Conservation (phyloP, 2,113 vertebrate genomes). For the Poecile atricapillus region DNA sequence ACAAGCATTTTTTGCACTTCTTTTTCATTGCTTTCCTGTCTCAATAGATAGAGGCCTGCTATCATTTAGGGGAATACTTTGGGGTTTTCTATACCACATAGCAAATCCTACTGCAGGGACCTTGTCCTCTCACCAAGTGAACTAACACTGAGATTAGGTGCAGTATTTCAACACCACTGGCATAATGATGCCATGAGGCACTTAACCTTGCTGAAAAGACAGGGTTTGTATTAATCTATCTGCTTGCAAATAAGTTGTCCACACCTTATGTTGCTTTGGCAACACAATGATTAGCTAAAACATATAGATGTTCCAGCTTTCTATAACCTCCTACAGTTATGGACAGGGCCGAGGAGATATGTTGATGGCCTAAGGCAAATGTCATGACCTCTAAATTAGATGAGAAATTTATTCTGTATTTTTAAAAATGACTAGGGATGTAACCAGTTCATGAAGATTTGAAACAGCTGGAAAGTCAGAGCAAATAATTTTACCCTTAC, state of each 20-base stretch:
- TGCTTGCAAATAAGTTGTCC: background rate
- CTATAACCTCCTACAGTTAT: background rate
- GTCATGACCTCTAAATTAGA: background rate
- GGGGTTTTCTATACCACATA: rapidly evolving
- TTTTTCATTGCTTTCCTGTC: background rate
- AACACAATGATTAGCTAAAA: background rate
- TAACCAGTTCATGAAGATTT: background rate
- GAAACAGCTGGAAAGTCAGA: background rate
- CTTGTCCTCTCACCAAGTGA: background rate
- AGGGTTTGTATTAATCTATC: background rate
- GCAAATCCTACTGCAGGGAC: background rate
- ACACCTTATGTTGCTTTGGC: background rate
- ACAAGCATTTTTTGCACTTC: background rate
- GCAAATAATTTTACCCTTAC: background rate
- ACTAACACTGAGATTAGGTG: background rate
- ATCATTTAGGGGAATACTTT: background rate
- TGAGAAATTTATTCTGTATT: background rate
- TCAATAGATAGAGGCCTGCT: background rate
- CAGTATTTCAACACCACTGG: background rate
- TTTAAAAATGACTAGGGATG: background rate
- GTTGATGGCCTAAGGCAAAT: background rate
- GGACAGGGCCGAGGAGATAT: background rate
- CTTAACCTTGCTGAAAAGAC: background rate
- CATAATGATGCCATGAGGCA: background rate
- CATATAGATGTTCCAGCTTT: background rate